Percentiles rank a stretch among this genome's conserved stretches.
phyloP scores from a whole-genome alignment of 2,888 invertebrate species.

The Cerceris ruficornis region DNA sequence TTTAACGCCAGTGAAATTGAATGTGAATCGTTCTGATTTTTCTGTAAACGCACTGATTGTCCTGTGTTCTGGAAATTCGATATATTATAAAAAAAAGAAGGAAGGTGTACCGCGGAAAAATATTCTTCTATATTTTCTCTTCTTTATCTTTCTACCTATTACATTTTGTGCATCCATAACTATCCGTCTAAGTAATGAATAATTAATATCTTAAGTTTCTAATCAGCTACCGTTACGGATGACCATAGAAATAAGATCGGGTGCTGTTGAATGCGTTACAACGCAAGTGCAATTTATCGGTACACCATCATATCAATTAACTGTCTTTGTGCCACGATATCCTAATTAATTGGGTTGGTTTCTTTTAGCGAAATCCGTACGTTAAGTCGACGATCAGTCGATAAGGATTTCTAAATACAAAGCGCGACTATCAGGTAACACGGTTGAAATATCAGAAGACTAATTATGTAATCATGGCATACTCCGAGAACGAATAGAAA shows the following conservation, averaged over 20 bases:
- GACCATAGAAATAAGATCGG: background rate
- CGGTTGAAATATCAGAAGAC: background rate
- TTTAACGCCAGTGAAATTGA: conserved; percentile 42
- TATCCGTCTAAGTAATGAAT: no score
- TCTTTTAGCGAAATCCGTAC: background rate
- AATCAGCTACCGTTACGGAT: background rate
- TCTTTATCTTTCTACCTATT: background rate
- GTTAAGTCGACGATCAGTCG: background rate
- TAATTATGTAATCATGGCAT: background rate
- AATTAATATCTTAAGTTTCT: no score
- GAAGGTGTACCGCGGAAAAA: no score
- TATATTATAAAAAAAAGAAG: background rate
- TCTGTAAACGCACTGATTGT: conserved; percentile 8
- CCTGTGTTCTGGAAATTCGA: conserved; percentile 26
- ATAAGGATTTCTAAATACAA: conserved; percentile 6
- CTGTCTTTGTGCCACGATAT: background rate
- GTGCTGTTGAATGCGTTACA: background rate
- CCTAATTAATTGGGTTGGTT: conserved; percentile 19
- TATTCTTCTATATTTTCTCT: no score
- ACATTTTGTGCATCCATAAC: background rate
- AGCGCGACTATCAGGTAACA: background rate
- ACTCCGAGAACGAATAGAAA: background rate
- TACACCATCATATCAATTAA: conserved; percentile 22
- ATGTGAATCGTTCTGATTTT: conserved; percentile 35
- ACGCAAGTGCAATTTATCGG: conserved; percentile 6